Evolutionary conservation across 2,797 vertebrate genomes (phyloP), one percentile per base, ranked within the genome.

Genomic region (Rhincodon typus): DNA sequence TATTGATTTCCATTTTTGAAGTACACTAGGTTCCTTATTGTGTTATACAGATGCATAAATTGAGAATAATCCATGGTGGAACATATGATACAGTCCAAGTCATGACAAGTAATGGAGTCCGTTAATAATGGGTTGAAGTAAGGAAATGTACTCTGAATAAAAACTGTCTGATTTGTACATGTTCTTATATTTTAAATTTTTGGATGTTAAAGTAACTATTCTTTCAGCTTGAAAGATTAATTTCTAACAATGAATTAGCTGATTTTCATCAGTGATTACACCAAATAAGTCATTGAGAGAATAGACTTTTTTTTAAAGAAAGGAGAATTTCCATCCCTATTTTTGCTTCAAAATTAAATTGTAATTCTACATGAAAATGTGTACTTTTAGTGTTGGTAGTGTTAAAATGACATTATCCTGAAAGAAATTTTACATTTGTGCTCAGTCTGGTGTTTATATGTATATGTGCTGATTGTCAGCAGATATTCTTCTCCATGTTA

Each of bases 121-220:
- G 42, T 72, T 46, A 94, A 57, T 90, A 90, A 94, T 72, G 46
- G 57, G 15, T 6, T 94, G 93, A 94, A 90, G 38, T 46, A 94
- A 93, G 27, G 50, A 88, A 42, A 62, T 90, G 42, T 94, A 13
- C 8, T 70, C 70, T 25, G 67, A 69, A 46, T 42, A 94, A 42
- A 38, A 69, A 38, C 23, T n/a, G 4, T 57, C 23, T 46, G 62
- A 66, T 25, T 69, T 69, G 21, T n/a, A 93, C n/a, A 94, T 94
- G 38, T 84, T 84, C 42, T 6, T 12, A 70, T 69, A 21, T 94
- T 46, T 94, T 21, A 72, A 17, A 50, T 5, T 46, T 50, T 50
- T 17, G 15, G 25, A 70, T 30, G 1, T 94, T 70, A 23, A 10
- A 94, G n/a, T 66, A 38, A n/a, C 23, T 42, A 57, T 57, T 25